Evolutionary conservation across 2,113 vertebrate species (phyloP).

Genomic region (Daphoenositta chrysoptera): DNA sequence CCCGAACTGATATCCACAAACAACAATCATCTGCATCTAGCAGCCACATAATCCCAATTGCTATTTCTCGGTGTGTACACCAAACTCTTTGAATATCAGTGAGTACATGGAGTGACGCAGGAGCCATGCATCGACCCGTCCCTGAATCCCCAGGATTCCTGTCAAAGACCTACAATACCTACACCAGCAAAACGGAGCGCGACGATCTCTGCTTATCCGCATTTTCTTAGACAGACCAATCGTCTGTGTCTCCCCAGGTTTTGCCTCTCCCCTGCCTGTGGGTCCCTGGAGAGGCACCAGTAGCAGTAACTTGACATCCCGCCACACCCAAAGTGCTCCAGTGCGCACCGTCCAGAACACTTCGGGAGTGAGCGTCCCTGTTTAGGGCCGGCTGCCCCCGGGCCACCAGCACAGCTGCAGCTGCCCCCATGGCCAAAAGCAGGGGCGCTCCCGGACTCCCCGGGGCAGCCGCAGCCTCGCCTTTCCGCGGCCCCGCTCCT

Average conservation of each 20-base stretch:
- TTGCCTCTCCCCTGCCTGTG: neutral
- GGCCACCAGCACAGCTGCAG: neutral
- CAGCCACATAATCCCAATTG: neutral
- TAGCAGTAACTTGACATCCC: fast-evolving
- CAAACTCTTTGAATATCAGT: neutral
- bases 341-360: fast-evolving
- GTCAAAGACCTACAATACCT: neutral
- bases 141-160: neutral
- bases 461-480: neutral
- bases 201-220: fast-evolving
- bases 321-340: neutral
- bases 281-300: neutral
- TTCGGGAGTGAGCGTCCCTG: fast-evolving
- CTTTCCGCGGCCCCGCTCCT: neutral
- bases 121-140: neutral
- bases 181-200: neutral
- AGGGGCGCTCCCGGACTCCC: neutral
- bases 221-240: neutral
- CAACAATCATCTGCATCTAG: neutral
- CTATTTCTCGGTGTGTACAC: neutral
- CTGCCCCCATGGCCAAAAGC: neutral
- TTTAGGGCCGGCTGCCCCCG: fast-evolving
- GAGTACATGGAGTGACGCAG: fast-evolving
- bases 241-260: fast-evolving
- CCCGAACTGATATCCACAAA: neutral